Evolutionary conservation across 2,888 invertebrate genomes (phyloP), one percentile per base, ranked within the genome.

Genomic region (Sussaba pulchella): DNA sequence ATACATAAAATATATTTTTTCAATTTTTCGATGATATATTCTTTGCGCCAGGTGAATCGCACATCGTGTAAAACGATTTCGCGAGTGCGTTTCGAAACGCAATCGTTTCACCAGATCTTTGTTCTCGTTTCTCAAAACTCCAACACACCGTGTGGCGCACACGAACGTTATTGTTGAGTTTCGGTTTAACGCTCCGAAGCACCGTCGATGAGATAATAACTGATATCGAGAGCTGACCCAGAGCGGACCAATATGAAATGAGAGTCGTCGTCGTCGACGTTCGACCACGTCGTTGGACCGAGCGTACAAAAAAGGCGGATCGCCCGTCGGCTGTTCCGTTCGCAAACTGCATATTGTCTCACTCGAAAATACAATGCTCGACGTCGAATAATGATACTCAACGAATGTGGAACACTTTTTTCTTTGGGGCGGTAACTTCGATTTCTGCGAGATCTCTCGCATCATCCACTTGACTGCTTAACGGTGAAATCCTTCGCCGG

Each of bases 391-490:
- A 71, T 76, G 77, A 82, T 82, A 64, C 77, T 57, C 31, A 6
- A 43, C 41, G 70, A 81, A 82, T 80, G 82, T 81, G 77, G 81
- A 81, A 67, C 82, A 77, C 61, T 74, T 82, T 78, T 81, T 82
- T 75, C 41, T 24, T 36, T 36, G 17, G 19, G 63, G 50, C 19
- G 64, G 57, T 39, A 57, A 43, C 59, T 43, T 74, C 77, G 73
- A 81, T 81, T 19, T 81, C 70, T 64, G 67, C 72, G 45, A 72
- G 66, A 63, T 54, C 61, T 6, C 59, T 70, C 69, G 74, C 26
- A 61, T 59, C 69, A 36, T 77, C 57, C 66, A 59, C 73, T 59
- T 52, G 50, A 43, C n/a, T 50, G 76, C 69, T 69, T 73, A 81
- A 81, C 81, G 67, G 80, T 76, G 24, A 71, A 80, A 54, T 67